These are phyloP conservation scores for Syrphus vitripennis DNA, from an alignment of 2,888 invertebrate genomes.

Conservation along the genomic window DNA sequence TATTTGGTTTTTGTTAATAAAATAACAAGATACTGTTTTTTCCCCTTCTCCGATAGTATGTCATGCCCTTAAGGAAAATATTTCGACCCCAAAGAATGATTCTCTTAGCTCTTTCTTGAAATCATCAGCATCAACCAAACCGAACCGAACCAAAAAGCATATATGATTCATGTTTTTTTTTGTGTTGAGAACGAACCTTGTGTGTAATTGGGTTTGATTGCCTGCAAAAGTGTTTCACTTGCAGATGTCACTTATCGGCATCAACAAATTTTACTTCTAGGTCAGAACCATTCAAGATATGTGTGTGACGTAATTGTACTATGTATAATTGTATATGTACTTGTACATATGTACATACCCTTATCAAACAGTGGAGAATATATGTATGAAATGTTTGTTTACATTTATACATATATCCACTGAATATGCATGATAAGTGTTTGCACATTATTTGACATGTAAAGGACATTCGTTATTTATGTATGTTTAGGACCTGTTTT, in stretches of 20 bases:
- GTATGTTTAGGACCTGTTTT: neutral
- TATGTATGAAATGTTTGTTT: slow-evolving; percentile 19
- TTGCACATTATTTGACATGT: slow-evolving; percentile 20
- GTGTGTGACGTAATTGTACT: neutral
- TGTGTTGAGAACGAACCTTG: slow-evolving; percentile 51
- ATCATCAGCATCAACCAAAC: no score
- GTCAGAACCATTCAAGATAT: neutral
- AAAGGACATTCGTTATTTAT: neutral
- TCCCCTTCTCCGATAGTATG: no score
- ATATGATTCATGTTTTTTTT: slow-evolving; percentile 26
- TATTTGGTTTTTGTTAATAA: neutral
- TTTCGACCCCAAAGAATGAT: no score
- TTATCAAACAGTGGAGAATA: slow-evolving; percentile 1
- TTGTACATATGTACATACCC: no score
- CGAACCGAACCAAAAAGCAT: neutral
- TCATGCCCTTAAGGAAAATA: no score
- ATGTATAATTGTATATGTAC: no score
- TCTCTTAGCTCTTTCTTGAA: slow-evolving; percentile 1
- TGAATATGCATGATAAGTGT: neutral
- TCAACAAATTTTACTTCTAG: slow-evolving; percentile 4
- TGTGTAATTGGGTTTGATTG: slow-evolving; percentile 62
- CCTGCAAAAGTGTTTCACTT: slow-evolving; percentile 64
- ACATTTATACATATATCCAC: neutral
- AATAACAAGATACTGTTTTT: neutral
- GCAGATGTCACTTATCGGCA: slow-evolving; percentile 63